Conservation (phyloP, 2,797 vertebrate species). For the Macrochelys suwanniensis region DNA sequence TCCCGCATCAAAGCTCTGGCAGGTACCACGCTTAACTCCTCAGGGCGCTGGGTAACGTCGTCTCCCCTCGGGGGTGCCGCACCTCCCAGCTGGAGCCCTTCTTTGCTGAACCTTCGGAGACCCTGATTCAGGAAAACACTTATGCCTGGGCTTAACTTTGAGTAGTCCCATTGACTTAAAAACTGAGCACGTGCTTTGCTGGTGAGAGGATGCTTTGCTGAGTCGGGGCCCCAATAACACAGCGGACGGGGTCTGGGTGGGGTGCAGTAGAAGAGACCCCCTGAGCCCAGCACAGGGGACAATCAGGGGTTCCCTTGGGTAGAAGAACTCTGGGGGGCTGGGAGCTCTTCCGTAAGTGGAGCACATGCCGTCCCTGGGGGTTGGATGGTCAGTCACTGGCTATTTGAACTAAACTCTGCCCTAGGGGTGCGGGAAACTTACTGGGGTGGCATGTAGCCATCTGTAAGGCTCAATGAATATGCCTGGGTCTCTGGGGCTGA, state of each 20-base stretch:
- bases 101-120: background rate
- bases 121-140: background rate
- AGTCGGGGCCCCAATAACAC: background rate
- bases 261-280: background rate
- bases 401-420: background rate
- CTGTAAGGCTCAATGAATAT: no score
- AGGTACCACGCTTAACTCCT: slow-evolving; percentile 81
- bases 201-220: background rate
- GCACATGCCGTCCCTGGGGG: no score
- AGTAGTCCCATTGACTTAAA: background rate
- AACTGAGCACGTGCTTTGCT: background rate
- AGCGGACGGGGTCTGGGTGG: background rate
- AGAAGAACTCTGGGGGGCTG: background rate
- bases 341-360: no score
- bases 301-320: background rate
- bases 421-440: background rate
- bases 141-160: background rate
- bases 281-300: background rate
- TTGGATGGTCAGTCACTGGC: background rate
- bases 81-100: background rate
- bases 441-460: no score
- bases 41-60: background rate
- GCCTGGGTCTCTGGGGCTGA: background rate
- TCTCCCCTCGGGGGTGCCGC: background rate
- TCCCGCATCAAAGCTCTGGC: slow-evolving; percentile 98